Evolutionary conservation across 2,888 invertebrate genomes (phyloP).

Genomic region (Mechanitis messenoides): DNA sequence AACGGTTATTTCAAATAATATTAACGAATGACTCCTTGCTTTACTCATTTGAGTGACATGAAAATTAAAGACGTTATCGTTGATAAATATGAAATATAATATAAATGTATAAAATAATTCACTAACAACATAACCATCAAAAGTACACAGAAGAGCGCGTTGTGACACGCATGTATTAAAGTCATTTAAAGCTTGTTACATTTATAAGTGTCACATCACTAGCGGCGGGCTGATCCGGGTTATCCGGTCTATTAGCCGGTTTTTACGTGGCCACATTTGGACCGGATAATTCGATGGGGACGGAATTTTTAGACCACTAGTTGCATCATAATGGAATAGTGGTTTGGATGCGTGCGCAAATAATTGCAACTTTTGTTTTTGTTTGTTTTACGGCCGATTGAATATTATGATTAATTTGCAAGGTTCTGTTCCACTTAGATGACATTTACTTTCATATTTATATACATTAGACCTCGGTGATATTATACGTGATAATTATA

Average conservation of each 20-base stretch:
- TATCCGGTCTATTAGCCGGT: slow-evolving; percentile 64
- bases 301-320: slow-evolving; percentile 33
- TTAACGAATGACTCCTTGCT: too few species aligned
- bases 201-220: slow-evolving; percentile 43
- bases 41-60: too few species aligned
- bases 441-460: not conserved
- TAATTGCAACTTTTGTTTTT: not conserved
- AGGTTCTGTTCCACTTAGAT: not conserved
- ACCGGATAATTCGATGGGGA: slow-evolving; percentile 47
- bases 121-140: too few species aligned
- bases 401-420: slow-evolving; percentile 2
- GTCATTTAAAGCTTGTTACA: not conserved
- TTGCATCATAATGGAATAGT: slow-evolving; percentile 20
- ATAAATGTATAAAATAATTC: too few species aligned
- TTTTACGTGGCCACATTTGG: slow-evolving; percentile 68
- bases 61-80: too few species aligned
- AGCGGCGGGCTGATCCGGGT: slow-evolving; percentile 58
- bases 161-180: not conserved
- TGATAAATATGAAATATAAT: too few species aligned
- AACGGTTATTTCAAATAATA: too few species aligned
- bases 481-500: too few species aligned
- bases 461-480: too few species aligned
- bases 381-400: not conserved
- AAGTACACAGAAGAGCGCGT: too few species aligned
- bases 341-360: slow-evolving; percentile 9